Evolutionary conservation across 2,113 vertebrate species (phyloP), one percentile per base, ranked within the genome.

Genomic region (Mobula hypostoma): DNA sequence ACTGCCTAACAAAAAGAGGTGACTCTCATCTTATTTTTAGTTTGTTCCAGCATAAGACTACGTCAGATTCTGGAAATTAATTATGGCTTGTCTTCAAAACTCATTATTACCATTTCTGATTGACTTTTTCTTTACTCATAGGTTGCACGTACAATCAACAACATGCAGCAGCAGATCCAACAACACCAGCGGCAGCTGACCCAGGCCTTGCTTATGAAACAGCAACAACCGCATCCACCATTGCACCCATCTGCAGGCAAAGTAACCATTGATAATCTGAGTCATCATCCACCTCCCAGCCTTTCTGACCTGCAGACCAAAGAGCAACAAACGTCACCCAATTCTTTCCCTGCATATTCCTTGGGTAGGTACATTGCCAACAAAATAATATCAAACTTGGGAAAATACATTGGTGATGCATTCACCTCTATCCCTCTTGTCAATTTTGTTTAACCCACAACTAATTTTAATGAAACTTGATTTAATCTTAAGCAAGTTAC

Each of bases 151-250:
- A 99, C 98, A 99, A 99, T 99, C 98, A 99, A 98, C 96, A 99
- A 99, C 98, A 99, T 99, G 98, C 99, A 99, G 98, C 99, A 99
- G 97, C 99, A 99, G 97, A 99, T 99, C 97, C 99, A 99, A 97
- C 98, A 99, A 97, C 98, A 99, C 97, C 99, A 99, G 98, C 98
- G 99, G 95, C 99, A 99, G 98, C 98, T 99, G 97, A 98, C 99
- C 97, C 98, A 99, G 97, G 98, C 98, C 95, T 97, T 99, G 97
- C 98, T 99, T 95, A 98, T 98, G 97, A 99, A 99, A 97, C 98
- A 98, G 97, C 98, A 98, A 95, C 97, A 97, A 70, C 97, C 98
- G 90, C 98, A 98, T 96, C 97, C 98, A 95, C 97, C 98, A 97
- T 97, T 99, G 97, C 98, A 99, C 96, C 97, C 97, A 95, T 97